Conservation (phyloP, 2,888 invertebrate species). For the Chaetogeoica ovagalla region DNA sequence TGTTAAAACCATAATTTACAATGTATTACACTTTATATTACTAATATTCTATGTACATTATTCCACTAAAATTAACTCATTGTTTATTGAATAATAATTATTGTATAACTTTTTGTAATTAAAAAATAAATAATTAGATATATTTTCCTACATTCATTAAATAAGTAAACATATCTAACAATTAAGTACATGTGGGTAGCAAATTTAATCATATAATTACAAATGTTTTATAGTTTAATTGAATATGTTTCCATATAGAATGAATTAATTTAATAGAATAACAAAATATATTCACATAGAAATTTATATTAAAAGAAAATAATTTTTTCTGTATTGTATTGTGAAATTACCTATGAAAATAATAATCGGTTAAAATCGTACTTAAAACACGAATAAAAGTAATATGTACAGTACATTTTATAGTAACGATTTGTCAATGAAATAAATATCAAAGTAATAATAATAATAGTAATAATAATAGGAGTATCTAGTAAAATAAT, state of each 20-base stretch:
- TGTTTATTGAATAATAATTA: not conserved
- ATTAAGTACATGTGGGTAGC: slow-evolving; percentile 14
- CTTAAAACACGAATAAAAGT: not conserved
- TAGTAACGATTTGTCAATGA: not conserved
- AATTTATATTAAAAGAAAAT: slow-evolving; percentile 8
- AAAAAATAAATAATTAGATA: not conserved
- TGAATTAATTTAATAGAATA: slow-evolving; percentile 10
- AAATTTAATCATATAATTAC: not conserved
- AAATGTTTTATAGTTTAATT: not conserved
- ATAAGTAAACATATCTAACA: slow-evolving; percentile 15
- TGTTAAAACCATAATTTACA: slow-evolving; percentile 13
- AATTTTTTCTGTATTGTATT: not conserved
- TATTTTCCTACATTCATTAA: slow-evolving; percentile 2
- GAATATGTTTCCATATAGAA: not conserved
- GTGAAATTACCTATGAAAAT: not conserved
- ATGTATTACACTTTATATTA: slow-evolving; percentile 17
- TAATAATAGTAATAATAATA: not conserved
- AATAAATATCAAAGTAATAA: not conserved
- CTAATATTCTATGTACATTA: slow-evolving; percentile 8
- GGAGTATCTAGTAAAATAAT: too few species aligned
- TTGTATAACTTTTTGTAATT: too few species aligned
- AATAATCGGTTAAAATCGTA: not conserved
- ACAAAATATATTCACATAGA: slow-evolving; percentile 4
- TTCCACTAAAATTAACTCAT: slow-evolving; percentile 1
- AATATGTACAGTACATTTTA: not conserved